Evolutionary conservation across 1,140 invertebrate genomes (phyloP), one percentile per base, ranked within the genome.

Genomic region (Kradibia gibbosae): DNA sequence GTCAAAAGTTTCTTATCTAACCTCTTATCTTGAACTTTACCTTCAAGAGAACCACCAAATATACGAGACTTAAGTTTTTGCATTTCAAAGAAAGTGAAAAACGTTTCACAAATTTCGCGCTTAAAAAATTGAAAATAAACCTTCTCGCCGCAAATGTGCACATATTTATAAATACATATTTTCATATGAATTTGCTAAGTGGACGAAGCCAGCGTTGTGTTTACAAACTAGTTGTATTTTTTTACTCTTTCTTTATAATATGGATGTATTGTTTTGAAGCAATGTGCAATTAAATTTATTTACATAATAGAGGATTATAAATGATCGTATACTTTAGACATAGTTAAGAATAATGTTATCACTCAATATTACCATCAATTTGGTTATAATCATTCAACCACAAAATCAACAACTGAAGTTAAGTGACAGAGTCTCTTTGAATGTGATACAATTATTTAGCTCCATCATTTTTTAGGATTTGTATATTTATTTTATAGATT

Each of bases 21-120:
- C n/a, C n/a, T n/a, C n/a, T n/a, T n/a, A n/a, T n/a, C n/a, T n/a
- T n/a, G n/a, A n/a, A n/a, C n/a, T n/a, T 62, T 82, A 60, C 67
- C 39, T 78, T 84, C 84, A 80, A 77, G 60, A 28, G 53, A 74
- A 83, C 75, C 81, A 84, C 80, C 76, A 84, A 82, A 83, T 84
- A 83, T 81, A 50, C 77, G 80, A 82, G 83, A 85, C 81, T 81
- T 86, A 85, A 83, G 78, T 84, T 85, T 73, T 76, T 83, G 45
- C 45, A 83, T 78, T 84, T 62, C 34, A 57, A 39, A 80, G 62
- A 76, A 80, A n/a, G n/a, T 78, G 8, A 55, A 72, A 60, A 55
- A 48, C 34, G 81, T 81, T 84, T 82, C 81, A 82, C 28, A 78
- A 81, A 84, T 80, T 81, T 72, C 81, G 74, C 67, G 55, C 82